These are phyloP conservation scores for Neelides sp. DNA, from an alignment of 1,140 invertebrate genomes.

Conservation along the genomic window DNA sequence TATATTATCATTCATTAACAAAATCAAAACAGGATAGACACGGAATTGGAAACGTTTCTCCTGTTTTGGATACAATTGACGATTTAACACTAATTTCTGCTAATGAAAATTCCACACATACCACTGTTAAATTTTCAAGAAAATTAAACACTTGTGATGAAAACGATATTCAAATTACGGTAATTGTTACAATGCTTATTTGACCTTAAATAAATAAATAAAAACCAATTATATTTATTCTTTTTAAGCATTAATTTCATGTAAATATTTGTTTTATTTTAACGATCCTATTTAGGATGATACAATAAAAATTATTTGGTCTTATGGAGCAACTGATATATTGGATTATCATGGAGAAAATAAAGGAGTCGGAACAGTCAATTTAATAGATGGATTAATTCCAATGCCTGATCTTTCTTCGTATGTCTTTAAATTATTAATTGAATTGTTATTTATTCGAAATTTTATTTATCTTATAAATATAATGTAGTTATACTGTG, in stretches of 20 bases:
- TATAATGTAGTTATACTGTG: too few relatives aligned
- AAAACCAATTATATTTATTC: not conserved
- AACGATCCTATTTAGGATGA: conserved; percentile 2
- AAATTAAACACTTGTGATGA: conserved; percentile 54
- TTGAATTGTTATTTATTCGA: too few relatives aligned
- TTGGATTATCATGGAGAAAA: conserved; percentile 7
- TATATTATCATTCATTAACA: not conserved
- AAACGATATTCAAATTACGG: conserved; percentile 11
- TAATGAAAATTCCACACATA: conserved; percentile 57
- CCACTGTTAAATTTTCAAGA: conserved; percentile 51
- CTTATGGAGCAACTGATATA: conserved; percentile 8
- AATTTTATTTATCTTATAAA: too few relatives aligned
- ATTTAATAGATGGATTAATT: conserved; percentile 11
- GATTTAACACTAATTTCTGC: conserved; percentile 53
- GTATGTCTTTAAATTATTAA: too few relatives aligned
- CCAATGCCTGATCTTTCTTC: too few relatives aligned
- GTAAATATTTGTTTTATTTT: not conserved
- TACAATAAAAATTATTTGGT: conserved; percentile 17
- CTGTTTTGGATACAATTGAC: conserved; percentile 52
- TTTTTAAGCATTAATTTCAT: too few relatives aligned
- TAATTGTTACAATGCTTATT: not conserved
- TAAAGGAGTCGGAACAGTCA: not conserved
- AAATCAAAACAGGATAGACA: conserved; percentile 49
- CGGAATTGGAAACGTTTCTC: conserved; percentile 45
- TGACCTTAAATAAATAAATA: not conserved